Percentiles rank a stretch among this genome's conserved stretches.
phyloP scores from a whole-genome alignment of 2,888 invertebrate genomes.

The Platycheirus albimanus region DNA sequence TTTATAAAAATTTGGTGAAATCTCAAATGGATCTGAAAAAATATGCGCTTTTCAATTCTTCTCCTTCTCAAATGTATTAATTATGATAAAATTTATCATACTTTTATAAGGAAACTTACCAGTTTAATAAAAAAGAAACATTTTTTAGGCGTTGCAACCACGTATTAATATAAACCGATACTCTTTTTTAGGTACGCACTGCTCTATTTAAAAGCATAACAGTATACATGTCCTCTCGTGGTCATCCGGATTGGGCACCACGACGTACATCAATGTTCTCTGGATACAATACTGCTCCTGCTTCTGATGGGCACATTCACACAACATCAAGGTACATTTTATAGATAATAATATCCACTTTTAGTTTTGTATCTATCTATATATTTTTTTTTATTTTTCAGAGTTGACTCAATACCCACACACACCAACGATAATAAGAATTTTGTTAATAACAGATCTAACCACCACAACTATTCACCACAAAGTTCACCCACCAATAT shows the following conservation, averaged over 20 bases:
- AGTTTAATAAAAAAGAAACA: too few relatives aligned
- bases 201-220: constrained; percentile 83
- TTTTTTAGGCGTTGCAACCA: too few relatives aligned
- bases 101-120: too few relatives aligned
- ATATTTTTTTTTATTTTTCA: constrained; percentile 56
- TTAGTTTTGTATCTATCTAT: too few relatives aligned
- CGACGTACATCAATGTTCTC: constrained; percentile 82
- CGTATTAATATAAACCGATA: too few relatives aligned
- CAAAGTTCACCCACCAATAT: constrained; percentile 59
- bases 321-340: constrained; percentile 78
- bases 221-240: constrained; percentile 82
- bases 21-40: too few relatives aligned
- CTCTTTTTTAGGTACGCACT: constrained; percentile 81
- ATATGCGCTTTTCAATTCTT: too few relatives aligned
- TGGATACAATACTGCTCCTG: constrained; percentile 81
- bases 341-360: too few relatives aligned
- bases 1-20: too few relatives aligned
- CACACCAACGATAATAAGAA: constrained; percentile 69
- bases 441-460: constrained; percentile 30
- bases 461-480: constrained; percentile 57
- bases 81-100: too few relatives aligned
- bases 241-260: constrained; percentile 81
- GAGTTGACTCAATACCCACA: constrained; percentile 77
- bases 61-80: too few relatives aligned
- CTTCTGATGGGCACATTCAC: constrained; percentile 79